Evolutionary conservation across 2,797 vertebrate species (phyloP), one percentile per base, ranked within the genome.

Genomic region (Prunella strophiata): DNA sequence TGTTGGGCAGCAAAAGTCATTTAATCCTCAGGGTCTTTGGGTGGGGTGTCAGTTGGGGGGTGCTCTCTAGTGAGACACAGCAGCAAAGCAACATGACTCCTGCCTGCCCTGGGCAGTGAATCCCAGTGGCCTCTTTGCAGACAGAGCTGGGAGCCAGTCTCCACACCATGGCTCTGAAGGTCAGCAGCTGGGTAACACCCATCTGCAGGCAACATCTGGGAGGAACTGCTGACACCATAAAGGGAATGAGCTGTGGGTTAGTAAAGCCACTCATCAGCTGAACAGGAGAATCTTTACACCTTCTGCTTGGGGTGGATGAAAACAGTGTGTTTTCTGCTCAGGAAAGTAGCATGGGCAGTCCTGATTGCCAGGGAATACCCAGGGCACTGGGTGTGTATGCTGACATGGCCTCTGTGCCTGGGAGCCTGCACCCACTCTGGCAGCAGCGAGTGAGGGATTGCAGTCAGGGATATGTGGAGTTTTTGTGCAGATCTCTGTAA

Each of bases 111-210:
- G 51, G 27, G 36, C 66, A 45, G 22, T 68, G 80, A 77, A 38
- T 75, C 50, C 57, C 71, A 36, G 57, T 23, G 54, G 45, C 42
- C 43, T 72, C 29, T 85, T 72, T 52, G 43, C 54, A 68, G 62
- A 13, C 38, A 65, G 42, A 75, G 11, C 19, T 47, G 38, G 30
- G 70, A 67, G 48, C 47, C 9, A 38, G 42, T 75, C 21, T 54
- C 42, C 38, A 13, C 47, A 12, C 32, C 18, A 15, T 0, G 0
- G 17, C 27, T 59, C 34, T 5, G 5, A 34, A 54, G 77, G 40
- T 62, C 68, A 62, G 45, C 29, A 67, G 36, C 52, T 74, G 77
- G 58, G n/a, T 51, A n/a, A 23, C 0, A 0, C 30, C 63, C 6
- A 16, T 32, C 48, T 76, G 54, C 40, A 43, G 57, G 22, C 51